Base-by-base conservation (phyloP, 2,113 vertebrate genomes). In the Ceyx melanurus region DNA sequence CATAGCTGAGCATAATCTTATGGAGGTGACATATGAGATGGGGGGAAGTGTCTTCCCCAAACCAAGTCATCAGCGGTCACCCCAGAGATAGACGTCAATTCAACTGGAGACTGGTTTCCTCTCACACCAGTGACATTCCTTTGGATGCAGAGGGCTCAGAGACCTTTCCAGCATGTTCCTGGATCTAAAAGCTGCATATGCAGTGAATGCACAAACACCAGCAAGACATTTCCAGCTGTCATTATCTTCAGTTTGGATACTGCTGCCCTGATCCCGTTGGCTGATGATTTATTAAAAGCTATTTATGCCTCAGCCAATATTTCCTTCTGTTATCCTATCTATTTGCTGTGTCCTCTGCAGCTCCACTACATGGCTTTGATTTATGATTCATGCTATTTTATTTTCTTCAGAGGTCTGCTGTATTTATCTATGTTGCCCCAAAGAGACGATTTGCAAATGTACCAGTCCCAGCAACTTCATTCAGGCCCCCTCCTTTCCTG, bases 261-360 rank as follows among this genome's bases (percentile, higher is more conserved):
- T 67, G 76, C 86, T 80, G 56, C 53, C 67, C 82, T 11, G 11
- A 29, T 87, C 80, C 80, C 0, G 2, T 86, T 95, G 90, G 50
- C 77, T 62, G 20, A 10, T 96, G 95, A 97, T 97, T 96, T 97
- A 97, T 97, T 94, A 95, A 89, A 89, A 91, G 72, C 91, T 97
- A 72, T 95, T 96, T 96, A 95, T 90, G 89, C 85, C 78, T 60
- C 29, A 78, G 85, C 91, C 94, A 94, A 89, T 93, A 97, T 96
- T 96, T 97, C 95, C 93, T 86, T 92, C 97, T 95, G 94, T 93
- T 95, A 60, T 80, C 82, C 94, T 87, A 80, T 96, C 92, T 88
- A 60, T 91, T 95, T 86, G 82, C 40, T 51, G 71, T 90, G 93
- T 93, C 94, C 92, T 93, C 80, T 87, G 82, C 93, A 90, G 90